phyloP scores from a whole-genome alignment of 2,888 invertebrate genomes.

The Tineola bisselliella region DNA sequence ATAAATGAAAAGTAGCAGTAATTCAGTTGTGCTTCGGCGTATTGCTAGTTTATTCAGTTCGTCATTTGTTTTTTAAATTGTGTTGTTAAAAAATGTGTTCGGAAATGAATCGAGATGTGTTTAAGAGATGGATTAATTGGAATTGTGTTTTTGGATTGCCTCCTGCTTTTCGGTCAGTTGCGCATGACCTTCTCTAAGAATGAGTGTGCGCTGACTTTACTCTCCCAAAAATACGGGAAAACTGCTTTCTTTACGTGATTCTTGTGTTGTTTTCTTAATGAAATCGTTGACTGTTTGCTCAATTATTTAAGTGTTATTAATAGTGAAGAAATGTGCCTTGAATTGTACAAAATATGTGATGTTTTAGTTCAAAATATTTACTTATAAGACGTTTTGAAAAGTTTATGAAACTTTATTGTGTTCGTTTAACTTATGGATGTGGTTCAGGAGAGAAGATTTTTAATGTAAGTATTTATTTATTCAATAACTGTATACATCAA shows the following conservation, averaged over 20 bases:
- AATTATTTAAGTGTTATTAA: constrained; percentile 35
- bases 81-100: background rate
- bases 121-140: background rate
- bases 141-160: background rate
- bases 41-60: constrained; percentile 62
- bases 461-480: constrained; percentile 35
- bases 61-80: constrained; percentile 35
- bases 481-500: background rate
- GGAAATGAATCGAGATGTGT: background rate
- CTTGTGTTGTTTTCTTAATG: constrained; percentile 32
- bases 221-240: constrained; percentile 37
- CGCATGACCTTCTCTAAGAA: constrained; percentile 50
- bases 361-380: constrained; percentile 28
- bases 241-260: constrained; percentile 36
- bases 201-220: constrained; percentile 43
- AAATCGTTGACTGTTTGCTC: constrained; percentile 44
- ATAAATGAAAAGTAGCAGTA: constrained; percentile 65
- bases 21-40: constrained; percentile 66
- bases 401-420: background rate
- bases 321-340: constrained; percentile 39
- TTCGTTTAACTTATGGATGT: background rate
- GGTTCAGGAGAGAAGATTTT: background rate
- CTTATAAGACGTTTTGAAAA: background rate
- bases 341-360: constrained; percentile 45
- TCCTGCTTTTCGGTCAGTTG: constrained; percentile 39